Conservation (phyloP, 1,140 invertebrate species). For the Papilio dardanus region DNA sequence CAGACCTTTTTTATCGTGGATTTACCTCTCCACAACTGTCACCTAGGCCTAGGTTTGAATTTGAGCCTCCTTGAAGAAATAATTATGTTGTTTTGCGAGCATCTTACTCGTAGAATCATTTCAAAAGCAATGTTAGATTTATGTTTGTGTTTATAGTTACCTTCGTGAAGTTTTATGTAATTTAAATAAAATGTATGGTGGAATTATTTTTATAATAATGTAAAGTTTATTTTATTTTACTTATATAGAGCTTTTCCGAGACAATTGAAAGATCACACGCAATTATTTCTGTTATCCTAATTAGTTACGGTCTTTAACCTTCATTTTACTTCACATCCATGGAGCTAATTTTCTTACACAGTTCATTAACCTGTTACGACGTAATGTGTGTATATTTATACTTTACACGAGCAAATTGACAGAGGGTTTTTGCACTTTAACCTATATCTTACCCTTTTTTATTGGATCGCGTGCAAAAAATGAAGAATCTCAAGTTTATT, state of each 20-base stretch:
- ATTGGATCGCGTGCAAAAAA: not conserved
- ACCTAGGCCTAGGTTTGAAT: too few relatives aligned
- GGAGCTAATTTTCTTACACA: not conserved
- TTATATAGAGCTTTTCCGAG: not conserved
- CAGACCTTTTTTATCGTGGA: too few relatives aligned
- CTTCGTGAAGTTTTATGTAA: not conserved
- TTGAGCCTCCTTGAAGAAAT: too few relatives aligned
- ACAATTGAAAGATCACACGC: constrained; percentile 21
- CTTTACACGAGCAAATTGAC: not conserved
- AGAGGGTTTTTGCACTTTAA: constrained; percentile 1
- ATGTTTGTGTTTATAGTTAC: too few relatives aligned
- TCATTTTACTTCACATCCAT: not conserved
- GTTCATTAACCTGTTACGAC: not conserved
- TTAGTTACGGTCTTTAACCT: not conserved
- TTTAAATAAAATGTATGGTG: not conserved
- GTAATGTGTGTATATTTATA: constrained; percentile 9
- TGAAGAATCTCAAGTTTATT: not conserved
- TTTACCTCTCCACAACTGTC: too few relatives aligned
- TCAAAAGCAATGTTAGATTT: too few relatives aligned
- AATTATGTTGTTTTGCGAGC: too few relatives aligned
- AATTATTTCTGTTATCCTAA: not conserved
- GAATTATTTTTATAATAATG: not conserved
- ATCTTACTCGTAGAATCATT: too few relatives aligned
- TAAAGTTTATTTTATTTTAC: not conserved
- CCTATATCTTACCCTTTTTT: not conserved